phyloP scores from a whole-genome alignment of 23 tunicate genomes.

The Botrylloides violaceus region DNA sequence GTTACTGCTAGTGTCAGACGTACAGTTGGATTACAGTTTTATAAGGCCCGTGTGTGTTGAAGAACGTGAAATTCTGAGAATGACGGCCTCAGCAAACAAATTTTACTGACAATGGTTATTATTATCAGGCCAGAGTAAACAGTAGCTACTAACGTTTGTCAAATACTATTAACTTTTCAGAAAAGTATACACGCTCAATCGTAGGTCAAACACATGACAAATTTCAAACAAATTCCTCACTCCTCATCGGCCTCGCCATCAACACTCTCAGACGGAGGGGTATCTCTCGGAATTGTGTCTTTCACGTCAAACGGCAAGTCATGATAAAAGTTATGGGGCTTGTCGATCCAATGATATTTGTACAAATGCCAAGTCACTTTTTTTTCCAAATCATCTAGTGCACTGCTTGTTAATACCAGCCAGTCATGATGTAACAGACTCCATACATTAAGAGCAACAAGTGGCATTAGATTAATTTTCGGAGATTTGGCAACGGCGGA shows the following conservation, averaged over 20 bases:
- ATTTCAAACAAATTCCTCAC: no score
- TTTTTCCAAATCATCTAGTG: slow-evolving; percentile 66
- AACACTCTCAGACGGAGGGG: not conserved
- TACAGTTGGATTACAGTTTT: no score
- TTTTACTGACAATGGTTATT: not conserved
- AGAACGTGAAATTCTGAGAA: not conserved
- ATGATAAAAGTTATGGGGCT: slow-evolving; percentile 79
- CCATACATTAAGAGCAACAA: slow-evolving; percentile 55
- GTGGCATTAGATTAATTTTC: slow-evolving; percentile 45
- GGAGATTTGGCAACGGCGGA: slow-evolving; percentile 8
- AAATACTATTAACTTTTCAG: not conserved
- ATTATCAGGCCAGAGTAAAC: not conserved
- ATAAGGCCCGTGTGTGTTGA: no score
- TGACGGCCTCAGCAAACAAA: not conserved
- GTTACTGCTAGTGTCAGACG: no score
- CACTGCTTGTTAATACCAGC: slow-evolving; percentile 30
- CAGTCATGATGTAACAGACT: slow-evolving; percentile 78
- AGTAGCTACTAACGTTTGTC: not conserved
- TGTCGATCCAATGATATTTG: slow-evolving; percentile 51
- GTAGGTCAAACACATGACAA: no score
- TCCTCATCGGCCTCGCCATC: no score
- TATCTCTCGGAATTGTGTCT: not conserved
- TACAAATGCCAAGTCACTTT: slow-evolving; percentile 57
- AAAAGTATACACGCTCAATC: no score
- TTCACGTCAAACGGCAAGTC: slow-evolving; percentile 51